Evolutionary conservation across 2,888 invertebrate species (phyloP).

Genomic region (Tetragonula carbonaria): DNA sequence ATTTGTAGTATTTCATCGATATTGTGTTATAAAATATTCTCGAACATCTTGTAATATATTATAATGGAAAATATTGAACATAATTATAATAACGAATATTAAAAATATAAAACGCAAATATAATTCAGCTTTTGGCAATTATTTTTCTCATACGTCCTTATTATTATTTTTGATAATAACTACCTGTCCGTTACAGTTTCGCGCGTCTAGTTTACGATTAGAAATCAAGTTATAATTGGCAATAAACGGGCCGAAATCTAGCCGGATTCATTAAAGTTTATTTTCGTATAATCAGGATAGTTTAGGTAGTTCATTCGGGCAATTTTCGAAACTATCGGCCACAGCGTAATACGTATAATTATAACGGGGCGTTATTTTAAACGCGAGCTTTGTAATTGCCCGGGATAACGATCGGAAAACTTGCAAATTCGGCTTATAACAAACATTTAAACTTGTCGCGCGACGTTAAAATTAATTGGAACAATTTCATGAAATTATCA

Average conservation of each 20-base stretch:
- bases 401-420: constrained; percentile 52
- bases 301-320: background rate
- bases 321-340: background rate
- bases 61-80: too few relatives aligned
- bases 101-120: too few relatives aligned
- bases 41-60: too few relatives aligned
- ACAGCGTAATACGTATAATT: background rate
- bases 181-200: background rate
- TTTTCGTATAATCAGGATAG: background rate
- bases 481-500: constrained; percentile 59
- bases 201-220: background rate
- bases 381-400: constrained; percentile 50
- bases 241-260: background rate
- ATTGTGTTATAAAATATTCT: too few relatives aligned
- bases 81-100: too few relatives aligned
- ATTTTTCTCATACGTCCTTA: background rate
- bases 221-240: background rate
- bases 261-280: background rate
- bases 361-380: constrained; percentile 4
- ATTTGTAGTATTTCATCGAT: too few relatives aligned
- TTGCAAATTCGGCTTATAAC: constrained; percentile 56
- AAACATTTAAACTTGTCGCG: constrained; percentile 55
- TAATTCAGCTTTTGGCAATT: too few relatives aligned
- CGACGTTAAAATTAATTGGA: constrained; percentile 57
- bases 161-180: too few relatives aligned